A percentile compares a stretch with the other conserved stretches of the same genome.
phyloP scores from a whole-genome alignment of 2,113 vertebrate genomes.

The Melanerpes formicivorus region DNA sequence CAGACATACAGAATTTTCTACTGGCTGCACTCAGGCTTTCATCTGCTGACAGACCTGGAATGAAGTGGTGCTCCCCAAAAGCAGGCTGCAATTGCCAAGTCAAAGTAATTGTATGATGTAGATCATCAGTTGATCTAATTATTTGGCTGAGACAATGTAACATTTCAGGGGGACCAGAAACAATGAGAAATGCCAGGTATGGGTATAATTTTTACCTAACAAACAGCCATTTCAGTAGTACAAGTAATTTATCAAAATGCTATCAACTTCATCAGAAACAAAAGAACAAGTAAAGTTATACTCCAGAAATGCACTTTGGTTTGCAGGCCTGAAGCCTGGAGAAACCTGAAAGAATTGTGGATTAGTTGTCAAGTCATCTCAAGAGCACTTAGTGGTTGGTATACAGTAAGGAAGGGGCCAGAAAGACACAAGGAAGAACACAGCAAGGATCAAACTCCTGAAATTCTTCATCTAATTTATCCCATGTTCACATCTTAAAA shows the following conservation, averaged over 20 bases:
- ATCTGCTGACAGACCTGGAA: neutral
- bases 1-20: neutral
- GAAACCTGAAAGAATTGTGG: neutral
- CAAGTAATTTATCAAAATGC: neutral
- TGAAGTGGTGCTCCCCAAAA: neutral
- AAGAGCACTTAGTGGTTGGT: neutral
- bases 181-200: neutral
- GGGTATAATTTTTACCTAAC: neutral
- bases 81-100: neutral
- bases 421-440: neutral
- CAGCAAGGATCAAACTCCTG: neutral
- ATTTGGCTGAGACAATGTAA: neutral
- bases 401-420: neutral
- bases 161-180: conserved; percentile 1
- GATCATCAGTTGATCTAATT: conserved; percentile 15
- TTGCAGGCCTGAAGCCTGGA: neutral
- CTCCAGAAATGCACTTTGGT: neutral
- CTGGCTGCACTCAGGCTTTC: neutral
- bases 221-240: neutral
- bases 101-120: neutral
- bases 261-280: neutral
- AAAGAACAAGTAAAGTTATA: neutral
- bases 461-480: neutral
- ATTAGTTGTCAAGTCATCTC: neutral
- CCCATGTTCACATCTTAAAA: neutral